Conservation (phyloP, 2,797 vertebrate species). For the Todus mexicanus region DNA sequence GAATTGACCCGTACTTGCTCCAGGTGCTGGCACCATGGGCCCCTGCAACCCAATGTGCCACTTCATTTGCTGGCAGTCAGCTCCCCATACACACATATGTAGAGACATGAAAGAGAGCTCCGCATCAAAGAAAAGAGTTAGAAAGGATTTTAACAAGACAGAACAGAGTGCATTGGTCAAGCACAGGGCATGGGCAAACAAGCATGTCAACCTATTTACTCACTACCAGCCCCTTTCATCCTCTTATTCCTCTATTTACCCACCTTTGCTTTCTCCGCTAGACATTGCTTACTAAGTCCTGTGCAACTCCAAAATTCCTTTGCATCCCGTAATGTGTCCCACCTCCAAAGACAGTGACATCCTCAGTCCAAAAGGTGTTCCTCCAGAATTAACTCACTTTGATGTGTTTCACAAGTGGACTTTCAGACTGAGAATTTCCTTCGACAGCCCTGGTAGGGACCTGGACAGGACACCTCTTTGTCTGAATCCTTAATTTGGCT, state of each 20-base stretch:
- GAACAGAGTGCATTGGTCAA: neutral
- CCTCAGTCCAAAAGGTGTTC: neutral
- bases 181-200: neutral
- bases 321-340: neutral
- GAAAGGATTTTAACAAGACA: neutral
- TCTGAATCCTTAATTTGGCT: neutral
- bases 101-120: neutral
- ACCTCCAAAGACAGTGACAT: neutral
- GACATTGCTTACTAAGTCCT: neutral
- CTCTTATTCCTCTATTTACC: neutral
- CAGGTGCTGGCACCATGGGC: neutral
- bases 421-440: neutral
- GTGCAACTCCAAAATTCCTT: neutral
- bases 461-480: neutral
- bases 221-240: neutral
- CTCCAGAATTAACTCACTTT: neutral
- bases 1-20: neutral
- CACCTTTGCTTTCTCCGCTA: neutral
- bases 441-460: accelerated
- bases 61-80: neutral
- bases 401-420: neutral
- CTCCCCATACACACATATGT: accelerated
- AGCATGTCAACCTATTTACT: neutral
- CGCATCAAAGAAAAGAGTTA: neutral
- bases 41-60: neutral